Evolutionary conservation across 2,888 invertebrate genomes (phyloP), one percentile per base, ranked within the genome.

Genomic region (Caenorhabditis zanzibari): DNA sequence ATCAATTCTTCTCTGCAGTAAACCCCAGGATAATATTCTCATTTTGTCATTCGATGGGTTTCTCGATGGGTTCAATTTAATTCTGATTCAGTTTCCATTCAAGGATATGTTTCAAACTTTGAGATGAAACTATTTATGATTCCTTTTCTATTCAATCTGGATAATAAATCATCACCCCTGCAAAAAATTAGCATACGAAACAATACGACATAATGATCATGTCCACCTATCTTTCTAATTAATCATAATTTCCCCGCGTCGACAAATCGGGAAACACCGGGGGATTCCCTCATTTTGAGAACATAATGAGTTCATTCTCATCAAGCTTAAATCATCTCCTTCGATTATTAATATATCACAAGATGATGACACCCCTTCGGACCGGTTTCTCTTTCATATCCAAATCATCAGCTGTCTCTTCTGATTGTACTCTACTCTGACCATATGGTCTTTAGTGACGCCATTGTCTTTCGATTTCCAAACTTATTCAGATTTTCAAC

Each of bases 401-500:
- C n/a, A n/a, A n/a, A n/a, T n/a, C n/a, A 56, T 56, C 69, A 69
- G 69, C 41, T 72, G 59, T 72, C 71, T 47, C 44, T 38, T 59
- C 24, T 19, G 12, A 66, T 52, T 72, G 22, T 59, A 56, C 69
- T 56, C 69, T 41, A 41, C 56, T 26, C 19, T 52, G 19, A 22
- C 41, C 47, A 49, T 47, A 64, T 47, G 47, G 52, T 41, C 54
- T 32, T 28, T 32, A 47, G 19, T 59, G 71, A 71, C 71, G 71
- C 58, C 44, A 71, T 32, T 71, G 71, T 9, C 44, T 58, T 72
- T 56, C 58, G 58, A 41, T 71, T 69, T 41, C 9, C 14, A 68
- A 68, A 24, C 22, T 24, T 28, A 14, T 16, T 9, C 12, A 41
- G 22, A 24, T 6, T 5, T 6, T 7, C 19, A 24, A 22, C 24